These are phyloP conservation scores for Xanthia icteritia DNA, from an alignment of 2,888 invertebrate genomes.

Conservation along the genomic window DNA sequence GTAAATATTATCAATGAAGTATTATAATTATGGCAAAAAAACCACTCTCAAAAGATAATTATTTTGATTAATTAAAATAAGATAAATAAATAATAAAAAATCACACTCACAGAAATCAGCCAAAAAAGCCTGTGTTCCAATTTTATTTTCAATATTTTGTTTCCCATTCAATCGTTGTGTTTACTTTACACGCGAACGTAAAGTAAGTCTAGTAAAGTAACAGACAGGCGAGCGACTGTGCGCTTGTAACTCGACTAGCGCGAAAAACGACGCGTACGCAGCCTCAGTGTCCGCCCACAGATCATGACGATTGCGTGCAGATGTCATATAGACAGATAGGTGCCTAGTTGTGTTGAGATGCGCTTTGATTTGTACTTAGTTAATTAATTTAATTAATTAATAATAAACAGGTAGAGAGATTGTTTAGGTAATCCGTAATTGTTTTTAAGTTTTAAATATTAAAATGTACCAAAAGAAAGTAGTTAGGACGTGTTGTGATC, in stretches of 20 bases:
- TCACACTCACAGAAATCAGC: conserved; percentile 58
- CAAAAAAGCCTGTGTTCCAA: conserved; percentile 45
- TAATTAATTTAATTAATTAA: background rate
- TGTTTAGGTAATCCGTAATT: background rate
- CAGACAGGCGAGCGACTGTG: conserved; percentile 72
- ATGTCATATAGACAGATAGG: conserved; percentile 30
- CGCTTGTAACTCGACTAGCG: conserved; percentile 75
- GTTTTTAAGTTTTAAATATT: background rate
- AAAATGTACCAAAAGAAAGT: background rate
- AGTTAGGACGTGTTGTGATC: background rate
- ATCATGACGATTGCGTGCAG: conserved; percentile 59
- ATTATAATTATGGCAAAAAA: background rate
- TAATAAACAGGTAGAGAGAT: background rate
- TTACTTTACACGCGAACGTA: conserved; percentile 56
- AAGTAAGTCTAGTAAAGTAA: conserved; percentile 60
- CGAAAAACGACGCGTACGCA: conserved; percentile 73
- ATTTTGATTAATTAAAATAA: background rate
- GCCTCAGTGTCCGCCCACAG: conserved; percentile 69
- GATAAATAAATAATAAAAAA: background rate
- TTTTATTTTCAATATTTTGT: conserved; percentile 50
- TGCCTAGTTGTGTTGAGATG: background rate
- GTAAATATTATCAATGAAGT: background rate
- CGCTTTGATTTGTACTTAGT: conserved; percentile 23
- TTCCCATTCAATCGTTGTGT: conserved; percentile 65
- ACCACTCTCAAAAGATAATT: background rate